phyloP scores from a whole-genome alignment of 2,888 invertebrate genomes.

The Torymus tubicola region DNA sequence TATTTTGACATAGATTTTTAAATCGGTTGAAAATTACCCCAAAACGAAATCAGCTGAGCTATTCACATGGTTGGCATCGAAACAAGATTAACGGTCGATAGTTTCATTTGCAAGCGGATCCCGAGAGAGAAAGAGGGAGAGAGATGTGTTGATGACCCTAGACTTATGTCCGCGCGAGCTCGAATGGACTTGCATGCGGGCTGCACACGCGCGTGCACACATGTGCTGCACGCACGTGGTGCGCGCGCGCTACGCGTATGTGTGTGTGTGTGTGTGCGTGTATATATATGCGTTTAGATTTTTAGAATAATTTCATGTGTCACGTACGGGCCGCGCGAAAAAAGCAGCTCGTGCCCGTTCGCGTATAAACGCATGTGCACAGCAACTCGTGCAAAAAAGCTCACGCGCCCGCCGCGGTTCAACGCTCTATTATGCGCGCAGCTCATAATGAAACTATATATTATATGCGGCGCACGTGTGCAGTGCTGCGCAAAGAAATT shows the following conservation, averaged over 20 bases:
- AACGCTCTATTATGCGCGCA: slow-evolving; percentile 44
- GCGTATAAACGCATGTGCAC: slow-evolving; percentile 31
- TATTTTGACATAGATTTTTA: too few relatives aligned
- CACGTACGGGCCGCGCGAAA: neutral
- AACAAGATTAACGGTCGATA: slow-evolving; percentile 9
- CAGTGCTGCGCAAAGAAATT: slow-evolving; percentile 1
- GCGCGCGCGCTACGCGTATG: neutral
- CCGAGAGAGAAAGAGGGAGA: neutral
- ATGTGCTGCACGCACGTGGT: slow-evolving; percentile 20
- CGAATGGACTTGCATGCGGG: neutral
- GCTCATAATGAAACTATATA: slow-evolving; percentile 42
- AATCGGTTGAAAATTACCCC: too few relatives aligned
- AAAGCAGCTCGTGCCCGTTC: neutral
- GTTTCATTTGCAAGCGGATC: neutral
- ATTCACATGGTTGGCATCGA: neutral
- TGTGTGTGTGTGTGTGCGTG: neutral
- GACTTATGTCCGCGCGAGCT: neutral
- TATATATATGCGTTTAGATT: slow-evolving; percentile 15
- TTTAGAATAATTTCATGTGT: slow-evolving; percentile 37
- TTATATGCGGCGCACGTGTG: slow-evolving; percentile 25
- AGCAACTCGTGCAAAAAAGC: slow-evolving; percentile 20
- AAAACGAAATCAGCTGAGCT: neutral
- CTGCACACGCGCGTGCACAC: neutral
- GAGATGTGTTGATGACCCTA: neutral
- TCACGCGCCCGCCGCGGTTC: slow-evolving; percentile 17